Percentiles rank a stretch among this genome's conserved stretches.
phyloP scores from a whole-genome alignment of 2,797 vertebrate species.

The Poeciliopsis paucimaculata region DNA sequence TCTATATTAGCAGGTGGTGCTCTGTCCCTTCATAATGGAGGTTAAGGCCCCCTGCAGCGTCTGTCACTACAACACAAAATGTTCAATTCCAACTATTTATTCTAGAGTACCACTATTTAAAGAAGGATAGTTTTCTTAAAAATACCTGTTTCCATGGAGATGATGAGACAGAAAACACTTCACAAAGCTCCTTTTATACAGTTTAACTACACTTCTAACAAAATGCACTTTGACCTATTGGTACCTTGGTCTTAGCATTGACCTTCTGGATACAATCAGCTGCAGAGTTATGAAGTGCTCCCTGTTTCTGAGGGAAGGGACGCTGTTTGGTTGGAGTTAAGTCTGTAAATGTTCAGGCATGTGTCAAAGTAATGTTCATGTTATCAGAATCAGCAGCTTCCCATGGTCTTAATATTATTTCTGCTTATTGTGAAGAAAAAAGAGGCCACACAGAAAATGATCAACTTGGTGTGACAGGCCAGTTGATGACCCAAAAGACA shows the following conservation, averaged over 20 bases:
- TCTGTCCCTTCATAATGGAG: conserved; percentile 65
- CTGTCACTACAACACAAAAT: conserved; percentile 40
- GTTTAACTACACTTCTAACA: not conserved
- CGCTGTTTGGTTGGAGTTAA: not conserved
- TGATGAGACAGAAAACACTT: not conserved
- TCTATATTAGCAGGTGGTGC: conserved; percentile 67
- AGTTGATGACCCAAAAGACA: not conserved
- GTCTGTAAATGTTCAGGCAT: not conserved
- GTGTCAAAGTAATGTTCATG: not conserved
- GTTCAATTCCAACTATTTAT: conserved; percentile 45
- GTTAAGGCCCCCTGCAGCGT: conserved; percentile 55
- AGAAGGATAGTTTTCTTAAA: not conserved
- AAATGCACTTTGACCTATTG: not conserved
- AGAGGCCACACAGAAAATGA: not conserved
- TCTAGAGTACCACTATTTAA: conserved; percentile 23
- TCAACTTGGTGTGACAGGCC: too few relatives aligned
- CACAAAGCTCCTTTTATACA: not conserved
- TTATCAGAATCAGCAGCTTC: not conserved
- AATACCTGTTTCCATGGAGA: not conserved
- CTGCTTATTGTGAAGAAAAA: not conserved
- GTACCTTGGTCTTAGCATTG: not conserved
- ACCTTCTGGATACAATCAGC: not conserved
- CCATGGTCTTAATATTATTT: not conserved
- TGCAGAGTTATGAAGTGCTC: not conserved
- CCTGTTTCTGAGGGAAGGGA: not conserved